Evolutionary conservation across 2,797 vertebrate genomes (phyloP).

Genomic region (Manis pentadactyla): DNA sequence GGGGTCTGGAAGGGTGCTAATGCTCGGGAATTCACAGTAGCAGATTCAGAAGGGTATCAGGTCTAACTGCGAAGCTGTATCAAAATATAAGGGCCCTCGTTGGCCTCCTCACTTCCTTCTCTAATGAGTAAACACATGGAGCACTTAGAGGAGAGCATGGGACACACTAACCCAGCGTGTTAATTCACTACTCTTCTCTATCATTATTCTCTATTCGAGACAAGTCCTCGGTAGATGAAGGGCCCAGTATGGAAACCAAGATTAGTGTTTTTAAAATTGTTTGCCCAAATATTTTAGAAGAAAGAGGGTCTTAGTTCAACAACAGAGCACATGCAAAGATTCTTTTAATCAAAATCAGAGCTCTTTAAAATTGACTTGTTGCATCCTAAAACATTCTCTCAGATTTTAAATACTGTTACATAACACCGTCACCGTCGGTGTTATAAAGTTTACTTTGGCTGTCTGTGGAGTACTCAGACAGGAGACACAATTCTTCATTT

Average conservation of each 20-base stretch:
- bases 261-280: neutral
- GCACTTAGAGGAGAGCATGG: neutral
- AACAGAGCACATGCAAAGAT: neutral
- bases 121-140: neutral
- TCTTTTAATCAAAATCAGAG: neutral
- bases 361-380: neutral
- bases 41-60: neutral
- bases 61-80: neutral
- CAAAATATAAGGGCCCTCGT: constrained; percentile 41
- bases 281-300: neutral
- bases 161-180: neutral
- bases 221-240: neutral
- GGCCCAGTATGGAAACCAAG: neutral
- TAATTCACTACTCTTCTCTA: neutral
- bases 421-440: neutral
- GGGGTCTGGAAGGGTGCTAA: neutral
- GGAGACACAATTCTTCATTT: constrained; percentile 25
- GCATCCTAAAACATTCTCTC: constrained; percentile 32
- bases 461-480: constrained; percentile 1
- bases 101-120: neutral
- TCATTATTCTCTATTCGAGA: neutral
- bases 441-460: constrained; percentile 1
- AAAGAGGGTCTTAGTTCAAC: constrained; percentile 53
- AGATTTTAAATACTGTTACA: neutral
- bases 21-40: neutral